Evolutionary conservation across 2,888 invertebrate species (phyloP).

Genomic region (Amiota communis): DNA sequence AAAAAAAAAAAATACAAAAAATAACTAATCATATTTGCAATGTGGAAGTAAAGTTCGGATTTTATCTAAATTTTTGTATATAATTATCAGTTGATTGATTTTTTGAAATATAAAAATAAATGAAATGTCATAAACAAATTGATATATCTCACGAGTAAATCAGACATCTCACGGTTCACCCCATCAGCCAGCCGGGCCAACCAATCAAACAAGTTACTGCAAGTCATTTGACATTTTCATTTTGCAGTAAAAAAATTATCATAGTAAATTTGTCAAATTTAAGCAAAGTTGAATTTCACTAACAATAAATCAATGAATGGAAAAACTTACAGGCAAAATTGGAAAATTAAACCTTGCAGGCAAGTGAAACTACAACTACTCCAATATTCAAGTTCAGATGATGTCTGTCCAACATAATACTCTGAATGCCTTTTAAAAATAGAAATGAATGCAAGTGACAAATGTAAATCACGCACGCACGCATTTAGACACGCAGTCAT

Average conservation of each 20-base stretch:
- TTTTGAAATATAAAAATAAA: no score
- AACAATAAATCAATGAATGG: constrained; percentile 57
- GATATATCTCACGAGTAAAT: no score
- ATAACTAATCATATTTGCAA: no score
- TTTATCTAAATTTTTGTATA: no score
- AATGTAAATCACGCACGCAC: constrained; percentile 52
- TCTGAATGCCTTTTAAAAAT: constrained; percentile 6
- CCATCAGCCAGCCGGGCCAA: no score
- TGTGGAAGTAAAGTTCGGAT: no score
- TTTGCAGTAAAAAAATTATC: constrained; percentile 12
- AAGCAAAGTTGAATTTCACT: constrained; percentile 63
- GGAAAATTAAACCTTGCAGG: constrained; percentile 22
- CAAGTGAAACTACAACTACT: not conserved
- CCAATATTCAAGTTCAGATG: not conserved
- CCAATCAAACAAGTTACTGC: not conserved
- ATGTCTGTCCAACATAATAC: not conserved
- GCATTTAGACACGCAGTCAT: constrained; percentile 4
- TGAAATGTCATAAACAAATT: no score
- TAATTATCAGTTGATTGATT: no score
- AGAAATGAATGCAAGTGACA: constrained; percentile 32
- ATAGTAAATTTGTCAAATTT: constrained; percentile 62
- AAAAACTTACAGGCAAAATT: not conserved
- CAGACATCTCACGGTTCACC: no score
- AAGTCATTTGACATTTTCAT: constrained; percentile 21
- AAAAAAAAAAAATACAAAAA: no score